A percentile compares a stretch with the other conserved stretches of the same genome.
Conservation (phyloP, 1,140 invertebrate species). For the Drosophila tsacasi region DNA sequence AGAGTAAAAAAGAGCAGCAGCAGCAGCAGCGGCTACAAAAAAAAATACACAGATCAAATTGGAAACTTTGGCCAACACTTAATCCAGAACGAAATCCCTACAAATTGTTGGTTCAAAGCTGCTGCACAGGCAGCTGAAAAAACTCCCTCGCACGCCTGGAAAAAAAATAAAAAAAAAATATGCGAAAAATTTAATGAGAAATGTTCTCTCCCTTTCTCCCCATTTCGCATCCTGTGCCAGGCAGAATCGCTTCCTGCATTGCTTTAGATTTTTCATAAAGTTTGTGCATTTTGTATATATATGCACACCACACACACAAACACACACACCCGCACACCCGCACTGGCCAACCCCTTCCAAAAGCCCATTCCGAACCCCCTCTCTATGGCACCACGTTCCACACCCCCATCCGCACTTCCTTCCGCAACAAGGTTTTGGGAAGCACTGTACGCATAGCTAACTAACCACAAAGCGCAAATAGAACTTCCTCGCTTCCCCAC, state of each 20-base stretch:
- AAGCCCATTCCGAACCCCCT: neutral
- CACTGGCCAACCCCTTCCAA: neutral
- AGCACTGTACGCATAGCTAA: conserved; percentile 52
- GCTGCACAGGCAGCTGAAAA: conserved; percentile 20
- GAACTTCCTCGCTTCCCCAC: conserved; percentile 29
- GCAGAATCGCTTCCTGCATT: conserved; percentile 41
- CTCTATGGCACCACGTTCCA: neutral
- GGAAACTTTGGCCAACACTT: conserved; percentile 54
- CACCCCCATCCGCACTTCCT: conserved; percentile 23
- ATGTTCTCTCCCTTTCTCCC: neutral
- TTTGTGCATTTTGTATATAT: conserved; percentile 49
- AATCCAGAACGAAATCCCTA: conserved; percentile 51
- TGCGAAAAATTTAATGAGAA: conserved; percentile 46
- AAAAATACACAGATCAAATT: conserved; percentile 34
- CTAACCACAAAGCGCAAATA: conserved; percentile 56
- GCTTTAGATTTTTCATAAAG: conserved; percentile 57
- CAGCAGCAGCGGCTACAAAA: no score
- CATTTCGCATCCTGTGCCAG: conserved; percentile 9
- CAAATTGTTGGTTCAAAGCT: conserved; percentile 49
- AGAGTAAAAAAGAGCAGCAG: neutral
- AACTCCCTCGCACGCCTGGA: conserved; percentile 7
- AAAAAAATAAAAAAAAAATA: conserved; percentile 17
- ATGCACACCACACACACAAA: conserved; percentile 7
- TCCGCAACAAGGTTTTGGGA: conserved; percentile 40
- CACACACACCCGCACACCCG: neutral